A percentile compares a stretch with the other conserved stretches of the same genome.
Evolutionary conservation across 1,140 invertebrate genomes (phyloP).

Genomic region (Contarinia nasturtii): DNA sequence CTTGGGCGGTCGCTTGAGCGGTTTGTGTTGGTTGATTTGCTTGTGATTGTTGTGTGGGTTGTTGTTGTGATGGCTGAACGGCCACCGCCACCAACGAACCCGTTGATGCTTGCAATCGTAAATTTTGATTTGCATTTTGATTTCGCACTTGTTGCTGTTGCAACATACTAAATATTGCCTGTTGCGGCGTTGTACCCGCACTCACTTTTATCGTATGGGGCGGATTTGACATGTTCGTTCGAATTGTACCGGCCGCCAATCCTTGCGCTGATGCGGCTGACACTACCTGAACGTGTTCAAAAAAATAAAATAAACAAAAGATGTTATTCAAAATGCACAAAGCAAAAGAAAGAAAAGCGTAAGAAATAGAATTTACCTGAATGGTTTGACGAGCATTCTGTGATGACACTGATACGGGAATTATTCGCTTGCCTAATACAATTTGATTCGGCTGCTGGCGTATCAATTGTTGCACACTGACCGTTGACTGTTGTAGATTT

Average conservation of each 20-base stretch:
- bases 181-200: conserved; percentile 15
- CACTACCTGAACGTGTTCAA: conserved; percentile 21
- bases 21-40: no score
- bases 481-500: conserved; percentile 31
- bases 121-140: conserved; percentile 26
- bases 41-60: not conserved
- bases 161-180: conserved; percentile 21
- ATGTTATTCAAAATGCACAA: not conserved
- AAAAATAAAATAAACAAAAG: not conserved
- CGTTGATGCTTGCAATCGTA: conserved; percentile 25
- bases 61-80: conserved; percentile 19
- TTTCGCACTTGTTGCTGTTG: conserved; percentile 23
- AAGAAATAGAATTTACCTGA: conserved; percentile 12
- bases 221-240: conserved; percentile 17
- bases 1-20: no score
- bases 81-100: conserved; percentile 26
- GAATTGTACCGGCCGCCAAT: conserved; percentile 22
- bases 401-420: conserved; percentile 21
- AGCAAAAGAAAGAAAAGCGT: not conserved
- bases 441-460: conserved; percentile 27
- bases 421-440: conserved; percentile 18
- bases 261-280: conserved; percentile 25
- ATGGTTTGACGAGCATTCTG: conserved; percentile 22
- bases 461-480: conserved; percentile 58
- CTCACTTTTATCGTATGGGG: conserved; percentile 26